phyloP scores from a whole-genome alignment of 2,113 vertebrate species.

The Pleuronectes platessa region DNA sequence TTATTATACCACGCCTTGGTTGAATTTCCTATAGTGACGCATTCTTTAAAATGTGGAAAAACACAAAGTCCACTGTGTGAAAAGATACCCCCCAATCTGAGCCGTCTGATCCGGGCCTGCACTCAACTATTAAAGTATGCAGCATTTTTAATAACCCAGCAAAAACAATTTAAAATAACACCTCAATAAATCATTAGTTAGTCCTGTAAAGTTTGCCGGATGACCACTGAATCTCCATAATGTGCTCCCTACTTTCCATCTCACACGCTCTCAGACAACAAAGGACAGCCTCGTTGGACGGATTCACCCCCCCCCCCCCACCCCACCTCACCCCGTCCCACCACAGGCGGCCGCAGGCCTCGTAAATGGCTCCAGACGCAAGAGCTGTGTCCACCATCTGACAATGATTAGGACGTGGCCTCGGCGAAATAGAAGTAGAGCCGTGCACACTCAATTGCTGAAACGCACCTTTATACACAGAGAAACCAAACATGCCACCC shows the following conservation, averaged over 20 bases:
- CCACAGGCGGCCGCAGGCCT: constrained; percentile 61
- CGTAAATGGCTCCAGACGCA: constrained; percentile 75
- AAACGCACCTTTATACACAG: constrained; percentile 67
- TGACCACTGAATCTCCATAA: constrained; percentile 40
- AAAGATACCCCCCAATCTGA: too few relatives aligned
- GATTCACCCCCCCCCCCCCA: constrained; percentile 1
- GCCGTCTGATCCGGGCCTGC: too few relatives aligned
- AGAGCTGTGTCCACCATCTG: constrained; percentile 76
- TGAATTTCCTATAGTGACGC: too few relatives aligned
- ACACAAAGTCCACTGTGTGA: too few relatives aligned
- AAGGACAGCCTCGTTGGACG: constrained; percentile 56
- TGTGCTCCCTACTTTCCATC: constrained; percentile 41
- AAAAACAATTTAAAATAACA: background rate
- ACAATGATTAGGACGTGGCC: constrained; percentile 72
- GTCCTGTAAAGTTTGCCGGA: constrained; percentile 12
- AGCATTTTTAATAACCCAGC: background rate
- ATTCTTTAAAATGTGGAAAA: background rate
- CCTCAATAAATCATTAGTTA: constrained; percentile 17
- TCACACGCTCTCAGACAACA: constrained; percentile 74
- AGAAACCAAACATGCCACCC: constrained; percentile 67
- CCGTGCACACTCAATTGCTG: constrained; percentile 59
- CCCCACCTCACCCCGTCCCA: background rate
- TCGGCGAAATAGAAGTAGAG: constrained; percentile 49
- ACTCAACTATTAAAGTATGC: too few relatives aligned
- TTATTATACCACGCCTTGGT: too few relatives aligned